Conservation (phyloP, 2,113 vertebrate genomes). For the Uropsilus gracilis region DNA sequence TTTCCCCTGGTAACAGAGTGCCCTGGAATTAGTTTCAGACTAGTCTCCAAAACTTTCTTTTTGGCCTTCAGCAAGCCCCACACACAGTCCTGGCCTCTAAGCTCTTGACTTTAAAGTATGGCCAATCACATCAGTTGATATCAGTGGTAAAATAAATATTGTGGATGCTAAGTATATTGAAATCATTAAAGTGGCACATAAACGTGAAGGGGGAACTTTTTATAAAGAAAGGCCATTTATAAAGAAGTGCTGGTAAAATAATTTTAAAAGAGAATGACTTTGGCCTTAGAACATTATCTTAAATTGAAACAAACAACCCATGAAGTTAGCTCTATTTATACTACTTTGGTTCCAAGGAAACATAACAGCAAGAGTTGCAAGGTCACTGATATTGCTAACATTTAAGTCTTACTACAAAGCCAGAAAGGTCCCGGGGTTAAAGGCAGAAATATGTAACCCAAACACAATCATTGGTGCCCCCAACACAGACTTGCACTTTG, state of each 20-base stretch:
- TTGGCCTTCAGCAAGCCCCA: background rate
- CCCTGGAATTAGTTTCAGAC: background rate
- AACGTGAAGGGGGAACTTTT: background rate
- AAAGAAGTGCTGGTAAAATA: background rate
- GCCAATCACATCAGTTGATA: background rate
- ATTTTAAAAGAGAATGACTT: constrained; percentile 21
- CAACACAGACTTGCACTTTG: background rate
- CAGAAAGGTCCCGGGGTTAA: background rate
- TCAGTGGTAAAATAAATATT: background rate
- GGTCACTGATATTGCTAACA: background rate
- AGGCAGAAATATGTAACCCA: background rate
- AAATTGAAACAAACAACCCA: background rate
- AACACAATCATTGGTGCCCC: background rate
- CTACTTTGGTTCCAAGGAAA: constrained; percentile 35
- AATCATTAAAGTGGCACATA: background rate
- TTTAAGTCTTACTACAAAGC: background rate
- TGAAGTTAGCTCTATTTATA: constrained; percentile 27
- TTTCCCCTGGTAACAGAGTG: background rate
- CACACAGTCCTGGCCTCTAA: background rate
- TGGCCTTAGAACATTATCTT: constrained; percentile 10
- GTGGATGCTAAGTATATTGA: background rate
- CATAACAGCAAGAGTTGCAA: constrained; percentile 25
- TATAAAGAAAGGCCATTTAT: background rate
- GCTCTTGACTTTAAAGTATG: background rate
- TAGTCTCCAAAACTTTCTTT: background rate